Percentiles rank a stretch among this genome's conserved stretches.
Evolutionary conservation across 2,888 invertebrate species (phyloP).

Genomic region (Griposia aprilina): DNA sequence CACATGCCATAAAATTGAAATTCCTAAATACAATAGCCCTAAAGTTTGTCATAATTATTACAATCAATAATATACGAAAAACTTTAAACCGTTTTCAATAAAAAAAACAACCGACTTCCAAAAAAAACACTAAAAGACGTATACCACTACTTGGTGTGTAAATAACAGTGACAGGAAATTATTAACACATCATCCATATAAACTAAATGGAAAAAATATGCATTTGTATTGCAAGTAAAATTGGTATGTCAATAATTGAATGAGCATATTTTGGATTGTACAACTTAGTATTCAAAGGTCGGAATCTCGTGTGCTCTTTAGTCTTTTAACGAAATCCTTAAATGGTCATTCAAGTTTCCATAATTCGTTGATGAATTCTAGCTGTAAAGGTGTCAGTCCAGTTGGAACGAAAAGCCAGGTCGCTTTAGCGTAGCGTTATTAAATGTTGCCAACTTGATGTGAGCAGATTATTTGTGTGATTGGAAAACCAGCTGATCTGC

Average conservation of each 20-base stretch:
- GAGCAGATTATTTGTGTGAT: not conserved
- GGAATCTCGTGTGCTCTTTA: constrained; percentile 41
- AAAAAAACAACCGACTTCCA: too few species aligned
- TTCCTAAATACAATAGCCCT: too few species aligned
- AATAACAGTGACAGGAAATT: too few species aligned
- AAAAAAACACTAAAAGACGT: too few species aligned
- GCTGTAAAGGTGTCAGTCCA: constrained; percentile 28
- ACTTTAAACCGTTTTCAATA: too few species aligned
- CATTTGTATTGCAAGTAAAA: too few species aligned
- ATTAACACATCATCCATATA: too few species aligned
- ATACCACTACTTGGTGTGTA: too few species aligned
- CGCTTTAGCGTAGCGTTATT: not conserved
- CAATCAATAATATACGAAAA: too few species aligned
- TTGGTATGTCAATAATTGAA: not conserved
- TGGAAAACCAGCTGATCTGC: not conserved
- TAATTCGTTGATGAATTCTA: constrained; percentile 46
- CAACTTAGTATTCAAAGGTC: constrained; percentile 12
- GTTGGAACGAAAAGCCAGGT: not conserved
- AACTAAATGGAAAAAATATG: too few species aligned
- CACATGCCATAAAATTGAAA: too few species aligned
- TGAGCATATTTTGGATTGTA: not conserved
- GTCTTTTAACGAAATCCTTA: constrained; percentile 31
- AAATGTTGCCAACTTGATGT: not conserved
- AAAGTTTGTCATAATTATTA: too few species aligned
- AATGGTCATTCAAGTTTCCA: constrained; percentile 58